These are phyloP conservation scores for Sarcophaga peregrina DNA, from an alignment of 1,140 invertebrate genomes.

Conservation along the genomic window DNA sequence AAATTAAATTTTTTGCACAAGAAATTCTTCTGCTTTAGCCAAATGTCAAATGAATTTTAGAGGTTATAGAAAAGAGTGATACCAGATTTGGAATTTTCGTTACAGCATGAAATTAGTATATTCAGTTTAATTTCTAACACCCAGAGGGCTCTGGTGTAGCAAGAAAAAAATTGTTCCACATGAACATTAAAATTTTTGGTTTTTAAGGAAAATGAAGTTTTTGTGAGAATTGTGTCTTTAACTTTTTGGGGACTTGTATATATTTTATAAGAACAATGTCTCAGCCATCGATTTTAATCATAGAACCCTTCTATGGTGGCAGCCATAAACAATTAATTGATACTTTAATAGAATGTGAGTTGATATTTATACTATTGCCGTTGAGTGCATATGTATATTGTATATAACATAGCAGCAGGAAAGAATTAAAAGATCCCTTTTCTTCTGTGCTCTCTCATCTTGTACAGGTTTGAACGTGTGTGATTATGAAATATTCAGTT, in stretches of 20 bases:
- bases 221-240: not conserved
- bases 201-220: constrained; percentile 4
- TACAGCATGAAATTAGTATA: not conserved
- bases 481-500: constrained; percentile 68
- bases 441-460: constrained; percentile 39
- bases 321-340: constrained; percentile 78
- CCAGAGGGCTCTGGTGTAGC: not conserved
- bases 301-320: constrained; percentile 79
- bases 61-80: not conserved
- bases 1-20: constrained; percentile 13
- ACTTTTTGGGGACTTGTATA: not conserved
- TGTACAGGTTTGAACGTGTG: constrained; percentile 55
- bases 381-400: constrained; percentile 31
- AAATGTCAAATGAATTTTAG: constrained; percentile 44
- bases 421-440: not conserved
- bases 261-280: constrained; percentile 39
- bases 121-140: not conserved
- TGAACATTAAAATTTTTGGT: not conserved
- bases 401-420: not conserved
- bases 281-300: constrained; percentile 64
- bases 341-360: constrained; percentile 67
- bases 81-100: not conserved
- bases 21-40: constrained; percentile 23
- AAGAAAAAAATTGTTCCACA: not conserved
- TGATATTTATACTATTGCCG: not conserved